Evolutionary conservation across 2,888 invertebrate genomes (phyloP), one percentile per base, ranked within the genome.

Genomic region (Dolichomitus sp.): DNA sequence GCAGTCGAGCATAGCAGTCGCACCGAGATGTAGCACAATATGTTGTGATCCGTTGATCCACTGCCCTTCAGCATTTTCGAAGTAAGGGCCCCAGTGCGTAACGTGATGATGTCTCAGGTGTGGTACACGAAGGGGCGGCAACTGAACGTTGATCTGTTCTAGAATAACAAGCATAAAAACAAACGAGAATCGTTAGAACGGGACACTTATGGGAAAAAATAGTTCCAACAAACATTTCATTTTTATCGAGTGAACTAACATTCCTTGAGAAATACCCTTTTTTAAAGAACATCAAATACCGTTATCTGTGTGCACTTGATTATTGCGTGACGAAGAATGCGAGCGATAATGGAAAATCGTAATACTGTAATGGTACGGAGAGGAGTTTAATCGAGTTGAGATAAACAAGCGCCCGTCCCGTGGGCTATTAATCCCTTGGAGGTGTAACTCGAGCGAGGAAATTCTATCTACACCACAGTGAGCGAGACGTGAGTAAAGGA

Each of bases 41-140:
- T 95, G 94, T 48, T 94, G 90, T 6, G 95, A 95, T 84, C 95
- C 95, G 88, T 95, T 95, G 87, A 95, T 94, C 80, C 94, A 94
- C 80, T 95, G 95, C 52, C 92, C 92, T 5, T 92, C 90, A 14
- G 94, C 94, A 88, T 95, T 95, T 89, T 96, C 96, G 88, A 96
- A 96, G 92, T 96, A 96, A 65, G 96, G 96, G 33, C 97, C 97
- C 95, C 96, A 96, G 90, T 96, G 96, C 83, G 95, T 95, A 87
- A 96, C 96, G 90, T 96, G 96, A 88, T 96, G 96, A 89, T 96
- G 96, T 88, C 96, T 95, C 70, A 95, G 94, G 85, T 95, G 95
- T 86, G 93, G 92, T 4, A 92, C 84, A 59, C 89, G 89, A 70
- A 90, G 81, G 14, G 91, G 89, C 37, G 91, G 90, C n/a, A 91